Evolutionary conservation across 2,113 vertebrate species (phyloP).

Genomic region (Corythaeola cristata): DNA sequence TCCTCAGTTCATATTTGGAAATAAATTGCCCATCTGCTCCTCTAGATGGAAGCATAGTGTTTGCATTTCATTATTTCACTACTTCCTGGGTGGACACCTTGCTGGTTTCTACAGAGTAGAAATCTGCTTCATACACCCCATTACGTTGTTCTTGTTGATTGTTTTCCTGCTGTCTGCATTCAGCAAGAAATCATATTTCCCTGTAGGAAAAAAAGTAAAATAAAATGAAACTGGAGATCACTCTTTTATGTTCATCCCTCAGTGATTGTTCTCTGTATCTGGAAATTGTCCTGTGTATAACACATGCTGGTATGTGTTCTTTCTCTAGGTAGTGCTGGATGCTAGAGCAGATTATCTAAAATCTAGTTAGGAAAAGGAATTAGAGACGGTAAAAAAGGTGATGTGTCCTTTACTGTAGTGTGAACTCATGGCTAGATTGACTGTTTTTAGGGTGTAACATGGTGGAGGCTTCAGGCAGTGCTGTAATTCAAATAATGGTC

Average conservation of each 20-base stretch:
- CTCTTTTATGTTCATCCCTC: not conserved
- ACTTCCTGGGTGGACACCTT: not conserved
- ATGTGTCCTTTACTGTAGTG: not conserved
- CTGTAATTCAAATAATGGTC: not conserved
- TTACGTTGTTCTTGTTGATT: not conserved
- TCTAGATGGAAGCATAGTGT: constrained; percentile 62
- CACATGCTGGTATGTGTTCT: accelerated
- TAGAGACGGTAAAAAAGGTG: not conserved
- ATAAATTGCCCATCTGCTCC: not conserved
- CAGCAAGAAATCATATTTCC: not conserved
- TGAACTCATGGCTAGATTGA: not conserved
- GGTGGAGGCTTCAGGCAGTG: not conserved
- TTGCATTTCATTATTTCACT: not conserved
- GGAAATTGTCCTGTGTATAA: not conserved
- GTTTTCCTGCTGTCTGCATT: not conserved
- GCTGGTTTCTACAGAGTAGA: not conserved
- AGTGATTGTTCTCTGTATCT: not conserved
- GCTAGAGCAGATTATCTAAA: not conserved
- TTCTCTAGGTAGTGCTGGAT: not conserved
- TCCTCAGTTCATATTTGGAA: not conserved
- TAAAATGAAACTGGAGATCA: not conserved
- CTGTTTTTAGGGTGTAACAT: accelerated
- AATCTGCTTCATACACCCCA: not conserved
- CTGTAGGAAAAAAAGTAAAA: not conserved
- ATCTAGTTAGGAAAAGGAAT: not conserved